Percentiles rank a stretch among this genome's conserved stretches.
phyloP scores from a whole-genome alignment of 2,797 vertebrate species.

The Sebastes diaconus region DNA sequence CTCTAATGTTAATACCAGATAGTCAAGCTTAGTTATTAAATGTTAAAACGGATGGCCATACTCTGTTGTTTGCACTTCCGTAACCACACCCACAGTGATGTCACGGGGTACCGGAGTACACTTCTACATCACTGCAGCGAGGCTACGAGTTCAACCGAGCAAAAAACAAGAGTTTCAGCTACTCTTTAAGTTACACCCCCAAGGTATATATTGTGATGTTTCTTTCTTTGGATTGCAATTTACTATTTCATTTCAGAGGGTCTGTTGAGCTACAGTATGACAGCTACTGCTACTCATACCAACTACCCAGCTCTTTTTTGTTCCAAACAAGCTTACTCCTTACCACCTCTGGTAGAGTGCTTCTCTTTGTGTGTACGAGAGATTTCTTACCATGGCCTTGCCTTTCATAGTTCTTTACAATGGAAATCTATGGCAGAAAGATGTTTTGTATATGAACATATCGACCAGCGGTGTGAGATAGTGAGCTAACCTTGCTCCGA shows the following conservation, averaged over 20 bases:
- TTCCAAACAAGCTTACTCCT: neutral
- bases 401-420: neutral
- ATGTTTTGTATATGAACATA: no score
- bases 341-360: neutral
- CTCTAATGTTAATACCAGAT: no score
- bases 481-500: neutral
- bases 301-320: neutral
- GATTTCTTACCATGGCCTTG: neutral
- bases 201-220: no score
- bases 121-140: neutral
- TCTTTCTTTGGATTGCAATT: neutral
- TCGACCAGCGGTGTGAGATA: neutral
- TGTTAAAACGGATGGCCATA: accelerated
- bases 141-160: neutral
- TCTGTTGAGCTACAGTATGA: neutral
- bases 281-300: neutral
- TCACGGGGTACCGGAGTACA: neutral
- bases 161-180: neutral
- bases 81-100: neutral
- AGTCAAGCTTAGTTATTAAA: accelerated
- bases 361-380: neutral
- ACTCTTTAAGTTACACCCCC: neutral
- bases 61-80: neutral
- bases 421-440: neutral
- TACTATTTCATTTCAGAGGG: neutral